Percentiles rank a stretch among this genome's conserved stretches.
phyloP scores from a whole-genome alignment of 2,888 invertebrate genomes.

The Cerastis leucographa region DNA sequence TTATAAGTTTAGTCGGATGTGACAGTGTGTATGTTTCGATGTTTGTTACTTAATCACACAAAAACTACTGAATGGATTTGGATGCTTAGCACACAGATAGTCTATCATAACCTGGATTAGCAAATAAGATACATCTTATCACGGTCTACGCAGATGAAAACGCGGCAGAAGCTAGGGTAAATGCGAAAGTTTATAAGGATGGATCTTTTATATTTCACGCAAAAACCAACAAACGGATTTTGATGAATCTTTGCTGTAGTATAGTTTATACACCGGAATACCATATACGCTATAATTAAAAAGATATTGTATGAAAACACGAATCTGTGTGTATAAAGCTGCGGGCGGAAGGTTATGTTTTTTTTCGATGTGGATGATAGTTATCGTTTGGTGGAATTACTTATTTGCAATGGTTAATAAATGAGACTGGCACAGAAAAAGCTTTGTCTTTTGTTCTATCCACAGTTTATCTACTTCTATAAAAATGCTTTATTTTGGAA shows the following conservation, averaged over 20 bases:
- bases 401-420: slow-evolving; percentile 18
- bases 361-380: slow-evolving; percentile 45
- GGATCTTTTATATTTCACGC: background rate
- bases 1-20: background rate
- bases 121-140: background rate
- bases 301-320: background rate
- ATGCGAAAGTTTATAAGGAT: background rate
- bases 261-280: background rate
- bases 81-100: background rate
- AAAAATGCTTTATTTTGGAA: background rate
- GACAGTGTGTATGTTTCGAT: background rate
- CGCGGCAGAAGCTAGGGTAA: background rate
- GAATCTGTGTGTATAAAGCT: background rate
- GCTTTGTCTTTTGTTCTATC: slow-evolving; percentile 22
- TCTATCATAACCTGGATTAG: background rate
- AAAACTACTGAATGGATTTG: background rate
- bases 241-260: no score
- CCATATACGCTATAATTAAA: background rate
- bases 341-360: background rate
- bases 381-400: slow-evolving; percentile 34
- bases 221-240: no score
- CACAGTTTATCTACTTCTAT: background rate
- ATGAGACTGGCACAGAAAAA: slow-evolving; percentile 2
- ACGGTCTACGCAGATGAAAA: background rate
- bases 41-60: background rate